A percentile compares a stretch with the other conserved stretches of the same genome.
These are phyloP conservation scores for Falco biarmicus DNA, from an alignment of 2,797 vertebrate species.

Conservation along the genomic window DNA sequence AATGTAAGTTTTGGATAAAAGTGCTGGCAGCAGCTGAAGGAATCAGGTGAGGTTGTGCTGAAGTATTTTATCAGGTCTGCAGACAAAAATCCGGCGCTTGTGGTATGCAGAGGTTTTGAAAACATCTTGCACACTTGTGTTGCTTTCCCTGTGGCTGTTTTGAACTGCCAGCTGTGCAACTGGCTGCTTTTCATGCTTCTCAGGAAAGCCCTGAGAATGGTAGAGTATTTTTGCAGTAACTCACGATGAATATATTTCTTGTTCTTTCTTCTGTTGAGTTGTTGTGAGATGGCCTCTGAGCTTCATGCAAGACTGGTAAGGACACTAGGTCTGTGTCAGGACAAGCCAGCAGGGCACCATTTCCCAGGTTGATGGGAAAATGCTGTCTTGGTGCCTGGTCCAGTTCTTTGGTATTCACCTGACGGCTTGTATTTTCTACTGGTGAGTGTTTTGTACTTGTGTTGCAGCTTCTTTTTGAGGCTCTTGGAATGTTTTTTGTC, in stretches of 20 bases:
- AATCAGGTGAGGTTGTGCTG: background rate
- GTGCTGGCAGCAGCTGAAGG: background rate
- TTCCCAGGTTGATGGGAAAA: background rate
- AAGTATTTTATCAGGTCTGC: background rate
- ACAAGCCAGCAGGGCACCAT: background rate
- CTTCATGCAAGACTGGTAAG: background rate
- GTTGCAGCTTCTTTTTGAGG: slow-evolving; percentile 20
- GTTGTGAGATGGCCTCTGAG: background rate
- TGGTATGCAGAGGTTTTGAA: background rate
- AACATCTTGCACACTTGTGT: background rate
- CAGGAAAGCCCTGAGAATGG: background rate
- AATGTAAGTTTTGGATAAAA: background rate
- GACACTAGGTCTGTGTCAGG: background rate
- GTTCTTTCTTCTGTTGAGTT: background rate
- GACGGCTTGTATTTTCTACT: background rate
- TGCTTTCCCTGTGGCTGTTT: background rate
- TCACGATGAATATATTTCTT: background rate
- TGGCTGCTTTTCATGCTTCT: background rate
- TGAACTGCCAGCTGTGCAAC: background rate
- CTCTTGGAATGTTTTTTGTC: slow-evolving; percentile 13
- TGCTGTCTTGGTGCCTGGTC: background rate
- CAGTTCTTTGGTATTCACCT: background rate
- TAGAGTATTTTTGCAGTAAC: background rate
- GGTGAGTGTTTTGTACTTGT: background rate
- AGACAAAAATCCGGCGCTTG: background rate